These are phyloP conservation scores for Drosophila dives DNA, from an alignment of 2,888 invertebrate species.

Conservation along the genomic window DNA sequence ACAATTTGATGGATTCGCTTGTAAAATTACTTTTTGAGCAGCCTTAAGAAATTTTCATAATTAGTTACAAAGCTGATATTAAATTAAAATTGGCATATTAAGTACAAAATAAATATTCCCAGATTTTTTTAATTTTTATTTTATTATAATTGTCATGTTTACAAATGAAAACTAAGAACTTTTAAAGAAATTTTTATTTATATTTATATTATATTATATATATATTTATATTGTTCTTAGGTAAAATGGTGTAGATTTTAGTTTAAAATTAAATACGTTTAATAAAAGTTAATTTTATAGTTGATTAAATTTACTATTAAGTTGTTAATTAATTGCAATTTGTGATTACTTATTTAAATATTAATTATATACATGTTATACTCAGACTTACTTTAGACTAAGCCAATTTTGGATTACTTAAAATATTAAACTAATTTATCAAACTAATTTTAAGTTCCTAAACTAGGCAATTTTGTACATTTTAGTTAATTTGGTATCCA, in stretches of 20 bases:
- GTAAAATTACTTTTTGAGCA: neutral
- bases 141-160: neutral
- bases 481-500: fast-evolving
- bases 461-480: neutral
- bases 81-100: neutral
- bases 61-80: neutral
- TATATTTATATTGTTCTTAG: no score
- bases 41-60: neutral
- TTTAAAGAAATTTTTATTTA: neutral
- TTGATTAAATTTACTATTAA: neutral
- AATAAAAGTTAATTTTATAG: neutral
- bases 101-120: neutral
- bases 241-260: neutral
- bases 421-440: neutral
- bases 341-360: neutral
- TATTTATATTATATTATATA: no score
- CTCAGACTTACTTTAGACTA: no score
- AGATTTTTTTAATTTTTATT: neutral
- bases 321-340: no score
- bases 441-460: neutral
- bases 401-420: no score
- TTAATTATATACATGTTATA: no score
- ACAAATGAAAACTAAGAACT: neutral
- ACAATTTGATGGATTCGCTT: neutral
- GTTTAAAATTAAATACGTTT: neutral